phyloP scores from a whole-genome alignment of 2,888 invertebrate species.

The Drosophila kuntzei region DNA sequence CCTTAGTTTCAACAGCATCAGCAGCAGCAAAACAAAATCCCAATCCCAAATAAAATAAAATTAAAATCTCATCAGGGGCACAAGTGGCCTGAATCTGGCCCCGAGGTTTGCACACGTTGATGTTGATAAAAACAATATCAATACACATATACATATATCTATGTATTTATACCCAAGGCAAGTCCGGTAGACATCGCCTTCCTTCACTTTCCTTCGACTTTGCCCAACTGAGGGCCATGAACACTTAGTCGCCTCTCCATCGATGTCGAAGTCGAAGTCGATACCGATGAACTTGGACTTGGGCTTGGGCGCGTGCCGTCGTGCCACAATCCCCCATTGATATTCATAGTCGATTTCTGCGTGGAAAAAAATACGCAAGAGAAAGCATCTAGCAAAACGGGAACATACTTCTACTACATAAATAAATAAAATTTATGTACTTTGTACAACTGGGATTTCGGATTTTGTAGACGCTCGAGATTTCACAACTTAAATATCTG shows the following conservation, averaged over 20 bases:
- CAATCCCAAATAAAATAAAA: slow-evolving; percentile 75
- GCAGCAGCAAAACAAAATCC: slow-evolving; percentile 55
- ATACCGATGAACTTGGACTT: slow-evolving; percentile 17
- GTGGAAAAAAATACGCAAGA: slow-evolving; percentile 38
- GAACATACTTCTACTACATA: slow-evolving; percentile 49
- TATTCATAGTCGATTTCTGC: slow-evolving; percentile 77
- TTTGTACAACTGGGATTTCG: slow-evolving; percentile 59
- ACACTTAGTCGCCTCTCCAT: slow-evolving; percentile 62
- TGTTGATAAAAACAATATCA: slow-evolving; percentile 80
- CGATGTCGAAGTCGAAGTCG: slow-evolving; percentile 35
- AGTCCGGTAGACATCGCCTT: slow-evolving; percentile 34
- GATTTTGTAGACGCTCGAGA: slow-evolving; percentile 29
- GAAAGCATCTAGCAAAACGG: slow-evolving; percentile 59
- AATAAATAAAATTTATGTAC: slow-evolving; percentile 79
- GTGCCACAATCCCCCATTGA: slow-evolving; percentile 75
- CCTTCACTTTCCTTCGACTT: background rate
- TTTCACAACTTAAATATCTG: slow-evolving; percentile 26
- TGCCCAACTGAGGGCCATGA: slow-evolving; percentile 34
- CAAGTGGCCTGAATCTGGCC: slow-evolving; percentile 59
- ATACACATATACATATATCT: slow-evolving; percentile 37
- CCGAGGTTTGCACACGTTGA: slow-evolving; percentile 54
- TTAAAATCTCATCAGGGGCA: slow-evolving; percentile 80
- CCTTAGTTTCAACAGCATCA: slow-evolving; percentile 41
- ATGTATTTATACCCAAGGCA: slow-evolving; percentile 23
- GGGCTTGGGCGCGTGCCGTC: slow-evolving; percentile 72